Percentiles rank a stretch among this genome's conserved stretches.
These are phyloP conservation scores for Muntiacus reevesi DNA, from an alignment of 2,113 vertebrate species.

Conservation along the genomic window DNA sequence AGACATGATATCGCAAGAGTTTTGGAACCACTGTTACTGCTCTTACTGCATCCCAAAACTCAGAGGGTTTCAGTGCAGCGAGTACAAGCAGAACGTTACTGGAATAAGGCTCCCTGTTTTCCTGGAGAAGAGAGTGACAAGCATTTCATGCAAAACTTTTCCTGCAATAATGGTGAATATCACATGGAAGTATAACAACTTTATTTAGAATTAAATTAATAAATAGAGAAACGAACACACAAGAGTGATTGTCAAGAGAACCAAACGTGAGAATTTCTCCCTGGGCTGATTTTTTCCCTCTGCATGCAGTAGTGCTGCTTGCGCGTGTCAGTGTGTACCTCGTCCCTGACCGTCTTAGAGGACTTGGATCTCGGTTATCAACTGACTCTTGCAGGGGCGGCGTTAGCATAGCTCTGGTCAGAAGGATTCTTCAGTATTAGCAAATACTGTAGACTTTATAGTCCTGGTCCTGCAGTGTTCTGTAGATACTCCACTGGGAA, in stretches of 20 bases:
- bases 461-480: not conserved
- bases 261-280: not conserved
- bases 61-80: conserved; percentile 97
- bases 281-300: not conserved
- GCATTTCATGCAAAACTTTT: conserved; percentile 85
- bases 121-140: conserved; percentile 81
- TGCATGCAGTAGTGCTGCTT: not conserved
- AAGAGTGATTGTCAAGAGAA: not conserved
- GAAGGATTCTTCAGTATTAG: not conserved
- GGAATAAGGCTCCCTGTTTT: conserved; percentile 82
- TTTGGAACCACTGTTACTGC: conserved; percentile 93
- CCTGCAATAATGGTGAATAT: conserved; percentile 86
- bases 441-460: not conserved
- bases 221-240: not conserved
- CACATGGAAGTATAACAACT: not conserved
- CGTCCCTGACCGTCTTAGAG: not conserved
- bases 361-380: not conserved
- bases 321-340: not conserved
- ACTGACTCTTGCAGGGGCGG: not conserved
- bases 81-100: conserved; percentile 93
- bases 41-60: conserved; percentile 97
- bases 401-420: not conserved
- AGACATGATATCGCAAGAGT: conserved; percentile 98
- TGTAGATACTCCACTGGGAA: not conserved
- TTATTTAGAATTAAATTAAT: conserved; percentile 44